These are phyloP conservation scores for Megaleporinus macrocephalus DNA, from an alignment of 2,113 vertebrate species.

Conservation along the genomic window DNA sequence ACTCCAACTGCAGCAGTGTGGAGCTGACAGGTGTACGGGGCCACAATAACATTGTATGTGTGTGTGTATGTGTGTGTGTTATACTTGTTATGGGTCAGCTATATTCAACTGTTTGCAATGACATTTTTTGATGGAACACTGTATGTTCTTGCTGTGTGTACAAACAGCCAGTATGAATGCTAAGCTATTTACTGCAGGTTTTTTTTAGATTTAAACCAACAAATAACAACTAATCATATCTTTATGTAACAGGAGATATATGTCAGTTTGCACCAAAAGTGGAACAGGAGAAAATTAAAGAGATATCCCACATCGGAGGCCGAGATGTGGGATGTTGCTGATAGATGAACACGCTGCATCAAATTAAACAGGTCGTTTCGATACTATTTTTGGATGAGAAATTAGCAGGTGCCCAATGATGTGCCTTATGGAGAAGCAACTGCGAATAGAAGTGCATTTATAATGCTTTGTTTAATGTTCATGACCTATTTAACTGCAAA, in stretches of 20 bases:
- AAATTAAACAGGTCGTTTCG: conserved; percentile 55
- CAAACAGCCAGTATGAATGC: background rate
- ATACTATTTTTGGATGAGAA: conserved; percentile 53
- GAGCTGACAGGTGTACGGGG: conserved; percentile 34
- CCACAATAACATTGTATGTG: conserved; percentile 33
- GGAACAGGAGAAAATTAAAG: conserved; percentile 35
- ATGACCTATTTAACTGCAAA: conserved; percentile 58
- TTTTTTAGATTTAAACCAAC: background rate
- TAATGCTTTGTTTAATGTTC: conserved; percentile 56
- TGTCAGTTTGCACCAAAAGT: conserved; percentile 26
- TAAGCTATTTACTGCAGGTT: background rate
- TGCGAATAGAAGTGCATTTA: conserved; percentile 52
- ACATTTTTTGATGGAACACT: background rate
- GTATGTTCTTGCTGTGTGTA: background rate
- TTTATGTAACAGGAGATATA: conserved; percentile 10
- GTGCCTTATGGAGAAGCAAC: conserved; percentile 47
- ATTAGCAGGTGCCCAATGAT: conserved; percentile 55
- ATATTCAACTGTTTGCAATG: background rate
- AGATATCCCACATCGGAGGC: conserved; percentile 17
- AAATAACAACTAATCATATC: background rate
- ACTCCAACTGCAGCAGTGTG: conserved; percentile 17
- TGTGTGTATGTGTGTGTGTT: conserved; percentile 5
- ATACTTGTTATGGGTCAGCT: conserved; percentile 6
- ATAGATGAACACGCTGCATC: conserved; percentile 52
- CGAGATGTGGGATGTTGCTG: conserved; percentile 46